These are phyloP conservation scores for Oplegnathus fasciatus DNA, from an alignment of 2,113 vertebrate genomes.

Conservation along the genomic window DNA sequence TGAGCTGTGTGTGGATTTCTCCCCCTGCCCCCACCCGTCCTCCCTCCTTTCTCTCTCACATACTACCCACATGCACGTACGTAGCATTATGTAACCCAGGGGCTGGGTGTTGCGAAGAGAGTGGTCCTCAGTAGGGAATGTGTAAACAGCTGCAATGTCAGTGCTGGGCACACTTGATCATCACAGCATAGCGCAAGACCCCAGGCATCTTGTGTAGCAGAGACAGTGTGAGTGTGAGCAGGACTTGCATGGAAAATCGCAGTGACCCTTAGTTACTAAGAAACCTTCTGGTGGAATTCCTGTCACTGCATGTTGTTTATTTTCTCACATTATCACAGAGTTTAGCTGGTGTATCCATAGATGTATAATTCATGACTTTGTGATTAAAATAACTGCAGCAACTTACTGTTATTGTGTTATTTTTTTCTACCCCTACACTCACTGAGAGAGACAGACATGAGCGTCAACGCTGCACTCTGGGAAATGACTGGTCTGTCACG, in stretches of 20 bases:
- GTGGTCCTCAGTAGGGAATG: slow-evolving; percentile 60
- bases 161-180: slow-evolving; percentile 63
- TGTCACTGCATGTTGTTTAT: not conserved
- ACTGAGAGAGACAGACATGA: slow-evolving; percentile 38
- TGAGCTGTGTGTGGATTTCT: slow-evolving; percentile 10
- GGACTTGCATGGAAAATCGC: slow-evolving; percentile 26
- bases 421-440: slow-evolving; percentile 3
- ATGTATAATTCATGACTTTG: slow-evolving; percentile 20
- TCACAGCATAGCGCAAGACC: slow-evolving; percentile 57
- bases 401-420: slow-evolving; percentile 5
- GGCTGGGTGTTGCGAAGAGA: slow-evolving; percentile 64
- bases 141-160: slow-evolving; percentile 83
- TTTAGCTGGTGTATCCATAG: slow-evolving; percentile 2
- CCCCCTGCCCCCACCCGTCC: not conserved
- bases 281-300: slow-evolving; percentile 22
- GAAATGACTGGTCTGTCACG: slow-evolving; percentile 72
- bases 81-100: slow-evolving; percentile 67
- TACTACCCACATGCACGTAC: slow-evolving; percentile 37
- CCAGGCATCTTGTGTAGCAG: slow-evolving; percentile 35
- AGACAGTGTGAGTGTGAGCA: slow-evolving; percentile 11
- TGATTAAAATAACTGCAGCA: slow-evolving; percentile 37
- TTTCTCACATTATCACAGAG: slow-evolving; percentile 21
- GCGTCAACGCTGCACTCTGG: slow-evolving; percentile 56
- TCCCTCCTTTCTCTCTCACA: slow-evolving; percentile 30
- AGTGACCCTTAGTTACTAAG: slow-evolving; percentile 16